Evolutionary conservation across 2,797 vertebrate genomes (phyloP).

Genomic region (Channa striata): DNA sequence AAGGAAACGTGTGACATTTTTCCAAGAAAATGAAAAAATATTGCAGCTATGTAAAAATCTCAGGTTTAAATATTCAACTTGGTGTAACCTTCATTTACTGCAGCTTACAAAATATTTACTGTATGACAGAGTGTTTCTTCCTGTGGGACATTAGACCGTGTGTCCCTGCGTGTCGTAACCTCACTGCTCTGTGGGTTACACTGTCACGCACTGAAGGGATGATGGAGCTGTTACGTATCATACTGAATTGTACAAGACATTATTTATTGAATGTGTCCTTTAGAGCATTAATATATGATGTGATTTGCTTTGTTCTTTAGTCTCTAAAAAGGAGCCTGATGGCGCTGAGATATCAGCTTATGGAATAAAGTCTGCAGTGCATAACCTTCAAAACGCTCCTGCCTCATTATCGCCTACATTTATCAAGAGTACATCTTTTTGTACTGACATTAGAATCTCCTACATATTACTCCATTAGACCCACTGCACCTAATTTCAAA

Average conservation of each 20-base stretch:
- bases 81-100: too few relatives aligned
- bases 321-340: neutral
- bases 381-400: neutral
- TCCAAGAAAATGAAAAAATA: neutral
- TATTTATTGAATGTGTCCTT: neutral
- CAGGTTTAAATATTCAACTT: too few relatives aligned
- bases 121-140: too few relatives aligned
- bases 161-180: too few relatives aligned
- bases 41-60: too few relatives aligned
- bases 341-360: neutral
- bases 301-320: neutral
- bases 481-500: too few relatives aligned
- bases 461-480: too few relatives aligned
- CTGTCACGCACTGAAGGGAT: neutral
- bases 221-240: neutral
- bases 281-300: neutral
- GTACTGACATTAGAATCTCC: too few relatives aligned
- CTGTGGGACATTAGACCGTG: neutral
- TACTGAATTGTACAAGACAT: neutral
- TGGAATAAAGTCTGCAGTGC: neutral
- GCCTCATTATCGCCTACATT: neutral
- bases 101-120: too few relatives aligned
- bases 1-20: too few relatives aligned
- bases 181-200: neutral
- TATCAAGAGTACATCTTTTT: neutral